phyloP scores from a whole-genome alignment of 1,140 invertebrate species.

The Platyura marginata region DNA sequence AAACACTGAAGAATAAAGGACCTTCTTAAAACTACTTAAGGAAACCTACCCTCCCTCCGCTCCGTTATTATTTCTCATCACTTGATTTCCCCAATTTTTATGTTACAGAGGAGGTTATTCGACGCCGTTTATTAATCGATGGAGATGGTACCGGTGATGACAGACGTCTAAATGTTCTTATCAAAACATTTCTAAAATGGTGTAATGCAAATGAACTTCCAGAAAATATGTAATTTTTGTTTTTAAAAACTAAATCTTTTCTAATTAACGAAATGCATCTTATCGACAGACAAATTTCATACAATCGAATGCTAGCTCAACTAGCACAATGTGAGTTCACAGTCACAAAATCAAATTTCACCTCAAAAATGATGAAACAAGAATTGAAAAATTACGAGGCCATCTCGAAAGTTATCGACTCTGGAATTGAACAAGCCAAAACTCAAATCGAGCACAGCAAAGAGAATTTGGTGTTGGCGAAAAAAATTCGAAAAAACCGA shows the following conservation, averaged over 20 bases:
- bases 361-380: slow-evolving; percentile 60
- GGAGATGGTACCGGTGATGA: slow-evolving; percentile 94
- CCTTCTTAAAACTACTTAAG: too few relatives aligned
- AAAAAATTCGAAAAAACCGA: slow-evolving; percentile 69
- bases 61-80: too few relatives aligned
- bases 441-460: slow-evolving; percentile 56
- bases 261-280: background rate
- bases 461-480: slow-evolving; percentile 54
- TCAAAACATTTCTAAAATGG: slow-evolving; percentile 84
- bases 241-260: background rate
- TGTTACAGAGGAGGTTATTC: slow-evolving; percentile 80
- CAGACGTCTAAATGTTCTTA: slow-evolving; percentile 61
- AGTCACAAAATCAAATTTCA: slow-evolving; percentile 63
- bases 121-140: slow-evolving; percentile 74
- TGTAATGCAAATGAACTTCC: slow-evolving; percentile 49
- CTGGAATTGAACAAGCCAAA: slow-evolving; percentile 55
- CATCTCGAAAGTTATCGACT: slow-evolving; percentile 55
- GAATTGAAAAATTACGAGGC: slow-evolving; percentile 73
- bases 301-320: slow-evolving; percentile 64
- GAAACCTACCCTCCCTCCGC: too few relatives aligned
- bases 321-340: slow-evolving; percentile 76
- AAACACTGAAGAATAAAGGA: too few relatives aligned
- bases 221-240: slow-evolving; percentile 41
- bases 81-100: too few relatives aligned
- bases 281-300: slow-evolving; percentile 33